These are phyloP conservation scores for Belonocnema kinseyi DNA, from an alignment of 1,140 invertebrate genomes.

Conservation along the genomic window DNA sequence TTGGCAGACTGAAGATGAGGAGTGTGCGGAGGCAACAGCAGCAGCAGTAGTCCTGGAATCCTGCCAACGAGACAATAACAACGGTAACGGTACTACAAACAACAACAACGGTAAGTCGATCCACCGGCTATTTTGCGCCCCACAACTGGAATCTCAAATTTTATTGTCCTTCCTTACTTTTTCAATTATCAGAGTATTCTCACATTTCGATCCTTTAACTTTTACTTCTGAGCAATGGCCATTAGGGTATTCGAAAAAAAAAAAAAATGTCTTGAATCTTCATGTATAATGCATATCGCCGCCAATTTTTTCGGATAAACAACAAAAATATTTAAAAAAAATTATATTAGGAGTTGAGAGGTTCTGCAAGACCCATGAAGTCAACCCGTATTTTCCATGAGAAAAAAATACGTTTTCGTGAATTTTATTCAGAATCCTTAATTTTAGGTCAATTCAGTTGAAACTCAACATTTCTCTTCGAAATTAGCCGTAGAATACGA, in stretches of 20 bases:
- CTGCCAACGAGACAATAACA: constrained; percentile 71
- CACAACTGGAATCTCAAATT: constrained; percentile 46
- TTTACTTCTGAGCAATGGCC: neutral
- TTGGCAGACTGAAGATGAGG: constrained; percentile 74
- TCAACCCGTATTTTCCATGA: too few relatives aligned
- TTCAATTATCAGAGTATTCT: neutral
- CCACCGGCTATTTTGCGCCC: constrained; percentile 54
- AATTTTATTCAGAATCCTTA: too few relatives aligned
- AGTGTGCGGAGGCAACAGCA: constrained; percentile 70
- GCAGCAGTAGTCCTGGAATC: constrained; percentile 72
- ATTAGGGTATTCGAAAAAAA: neutral
- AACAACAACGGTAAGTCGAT: constrained; percentile 68
- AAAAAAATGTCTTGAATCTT: too few relatives aligned
- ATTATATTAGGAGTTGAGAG: too few relatives aligned
- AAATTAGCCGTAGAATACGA: too few relatives aligned
- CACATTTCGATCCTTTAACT: neutral
- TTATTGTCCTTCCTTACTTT: neutral
- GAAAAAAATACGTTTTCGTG: too few relatives aligned
- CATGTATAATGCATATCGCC: neutral
- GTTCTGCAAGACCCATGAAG: too few relatives aligned
- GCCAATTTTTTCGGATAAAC: too few relatives aligned
- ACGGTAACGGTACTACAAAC: constrained; percentile 64
- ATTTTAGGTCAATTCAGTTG: too few relatives aligned
- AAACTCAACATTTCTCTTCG: too few relatives aligned
- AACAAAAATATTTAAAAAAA: too few relatives aligned